Percentiles rank a stretch among this genome's conserved stretches.
Evolutionary conservation across 2,113 vertebrate species (phyloP).

Genomic region (Periophthalmus modestus): DNA sequence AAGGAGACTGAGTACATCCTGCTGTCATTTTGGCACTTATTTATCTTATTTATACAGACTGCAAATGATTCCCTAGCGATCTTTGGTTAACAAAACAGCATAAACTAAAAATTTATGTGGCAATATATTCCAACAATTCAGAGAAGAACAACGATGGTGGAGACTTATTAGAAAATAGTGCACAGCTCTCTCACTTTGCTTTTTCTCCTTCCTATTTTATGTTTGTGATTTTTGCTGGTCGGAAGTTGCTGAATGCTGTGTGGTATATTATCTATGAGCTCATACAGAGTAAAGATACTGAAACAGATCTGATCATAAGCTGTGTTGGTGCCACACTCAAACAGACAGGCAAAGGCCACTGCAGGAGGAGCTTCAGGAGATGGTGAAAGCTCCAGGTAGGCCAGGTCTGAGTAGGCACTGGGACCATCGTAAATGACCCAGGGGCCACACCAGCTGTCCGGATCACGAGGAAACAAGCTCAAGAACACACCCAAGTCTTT

Average conservation of each 20-base stretch:
- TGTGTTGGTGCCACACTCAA: conserved; percentile 82
- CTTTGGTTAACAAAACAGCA: background rate
- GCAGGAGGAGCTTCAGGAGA: conserved; percentile 48
- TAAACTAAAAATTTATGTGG: background rate
- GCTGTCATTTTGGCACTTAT: conserved; percentile 23
- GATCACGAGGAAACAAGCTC: conserved; percentile 85
- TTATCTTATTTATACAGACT: conserved; percentile 39
- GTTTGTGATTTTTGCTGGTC: background rate
- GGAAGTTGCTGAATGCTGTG: background rate
- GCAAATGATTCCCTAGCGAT: conserved; percentile 33
- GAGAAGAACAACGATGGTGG: background rate
- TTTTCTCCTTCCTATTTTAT: conserved; percentile 28
- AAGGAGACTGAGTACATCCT: conserved; percentile 55
- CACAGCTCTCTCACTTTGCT: conserved; percentile 55
- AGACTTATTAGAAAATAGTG: conserved; percentile 48
- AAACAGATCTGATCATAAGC: conserved; percentile 94
- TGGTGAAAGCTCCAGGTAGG: conserved; percentile 78
- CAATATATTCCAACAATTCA: background rate
- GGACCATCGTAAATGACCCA: conserved; percentile 94
- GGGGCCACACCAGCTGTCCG: conserved; percentile 87
- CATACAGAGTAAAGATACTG: conserved; percentile 86
- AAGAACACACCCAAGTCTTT: conserved; percentile 86
- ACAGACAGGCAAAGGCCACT: conserved; percentile 86
- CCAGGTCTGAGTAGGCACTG: conserved; percentile 93
- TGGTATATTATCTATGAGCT: conserved; percentile 86